Conservation (phyloP, 2,797 vertebrate species). For the Pantherophis vulpinus region DNA sequence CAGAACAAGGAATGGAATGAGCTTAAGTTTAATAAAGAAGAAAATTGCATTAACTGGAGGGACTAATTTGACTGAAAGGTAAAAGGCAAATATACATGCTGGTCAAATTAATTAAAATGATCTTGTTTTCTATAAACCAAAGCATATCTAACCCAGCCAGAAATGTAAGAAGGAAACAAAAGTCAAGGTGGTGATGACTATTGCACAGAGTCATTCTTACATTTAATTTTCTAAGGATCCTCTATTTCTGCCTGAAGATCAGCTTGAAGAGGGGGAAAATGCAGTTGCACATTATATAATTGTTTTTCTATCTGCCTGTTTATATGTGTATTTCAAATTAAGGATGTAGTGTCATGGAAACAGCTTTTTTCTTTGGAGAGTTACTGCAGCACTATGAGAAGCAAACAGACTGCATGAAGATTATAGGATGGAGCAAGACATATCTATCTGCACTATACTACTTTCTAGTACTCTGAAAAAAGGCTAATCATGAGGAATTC, state of each 20-base stretch:
- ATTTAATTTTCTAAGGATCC: constrained; percentile 30
- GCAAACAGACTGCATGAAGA: constrained; percentile 40
- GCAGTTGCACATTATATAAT: constrained; percentile 61
- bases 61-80: constrained; percentile 44
- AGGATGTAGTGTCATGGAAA: constrained; percentile 77
- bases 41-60: constrained; percentile 37
- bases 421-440: constrained; percentile 21
- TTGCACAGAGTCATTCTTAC: constrained; percentile 45
- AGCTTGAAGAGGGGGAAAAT: constrained; percentile 29
- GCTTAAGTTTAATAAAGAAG: constrained; percentile 43
- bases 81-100: constrained; percentile 45
- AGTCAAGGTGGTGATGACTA: constrained; percentile 47
- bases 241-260: constrained; percentile 35
- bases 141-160: constrained; percentile 65
- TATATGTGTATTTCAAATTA: constrained; percentile 71
- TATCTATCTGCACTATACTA: neutral
- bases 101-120: constrained; percentile 57
- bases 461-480: constrained; percentile 36
- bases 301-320: constrained; percentile 59
- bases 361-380: constrained; percentile 74
- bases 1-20: constrained; percentile 17
- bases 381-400: constrained; percentile 61
- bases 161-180: constrained; percentile 59
- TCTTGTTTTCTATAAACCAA: constrained; percentile 50
- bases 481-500: constrained; percentile 10